Percentiles rank a stretch among this genome's conserved stretches.
Conservation (phyloP, 2,888 invertebrate genomes). For the Anoplius nigerrimus region DNA sequence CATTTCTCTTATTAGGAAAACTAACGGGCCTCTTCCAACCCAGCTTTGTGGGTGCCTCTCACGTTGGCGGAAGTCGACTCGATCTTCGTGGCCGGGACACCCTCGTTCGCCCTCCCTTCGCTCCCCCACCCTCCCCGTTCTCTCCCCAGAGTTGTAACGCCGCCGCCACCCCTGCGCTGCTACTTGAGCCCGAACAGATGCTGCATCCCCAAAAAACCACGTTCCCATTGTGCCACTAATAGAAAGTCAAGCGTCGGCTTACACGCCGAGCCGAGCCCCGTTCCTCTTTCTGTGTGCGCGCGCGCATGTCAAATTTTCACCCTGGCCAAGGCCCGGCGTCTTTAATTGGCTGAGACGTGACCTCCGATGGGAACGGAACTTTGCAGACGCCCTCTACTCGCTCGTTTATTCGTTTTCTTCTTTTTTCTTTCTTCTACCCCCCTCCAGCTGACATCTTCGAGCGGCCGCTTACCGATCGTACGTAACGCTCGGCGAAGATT, state of each 20-base stretch:
- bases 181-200: slow-evolving; percentile 74
- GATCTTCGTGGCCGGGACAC: slow-evolving; percentile 35
- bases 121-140: slow-evolving; percentile 31
- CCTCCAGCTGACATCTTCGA: no score
- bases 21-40: slow-evolving; percentile 20
- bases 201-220: slow-evolving; percentile 65
- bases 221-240: slow-evolving; percentile 72
- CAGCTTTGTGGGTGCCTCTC: slow-evolving; percentile 28
- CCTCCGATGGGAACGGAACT: neutral
- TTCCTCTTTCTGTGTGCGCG: slow-evolving; percentile 9
- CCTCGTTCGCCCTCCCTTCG: slow-evolving; percentile 22
- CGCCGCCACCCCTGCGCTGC: slow-evolving; percentile 51
- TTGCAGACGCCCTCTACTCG: neutral
- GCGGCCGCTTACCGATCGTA: neutral
- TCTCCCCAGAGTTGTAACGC: slow-evolving; percentile 22
- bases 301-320: slow-evolving; percentile 18
- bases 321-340: slow-evolving; percentile 16
- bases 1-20: slow-evolving; percentile 39
- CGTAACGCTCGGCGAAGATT: slow-evolving; percentile 8
- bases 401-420: slow-evolving; percentile 6
- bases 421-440: no score
- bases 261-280: slow-evolving; percentile 22
- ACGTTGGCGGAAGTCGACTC: slow-evolving; percentile 60
- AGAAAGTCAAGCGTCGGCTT: slow-evolving; percentile 65
- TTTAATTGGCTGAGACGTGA: slow-evolving; percentile 32